Conservation (phyloP, 2,888 invertebrate genomes). For the Phyto melanocephala region DNA sequence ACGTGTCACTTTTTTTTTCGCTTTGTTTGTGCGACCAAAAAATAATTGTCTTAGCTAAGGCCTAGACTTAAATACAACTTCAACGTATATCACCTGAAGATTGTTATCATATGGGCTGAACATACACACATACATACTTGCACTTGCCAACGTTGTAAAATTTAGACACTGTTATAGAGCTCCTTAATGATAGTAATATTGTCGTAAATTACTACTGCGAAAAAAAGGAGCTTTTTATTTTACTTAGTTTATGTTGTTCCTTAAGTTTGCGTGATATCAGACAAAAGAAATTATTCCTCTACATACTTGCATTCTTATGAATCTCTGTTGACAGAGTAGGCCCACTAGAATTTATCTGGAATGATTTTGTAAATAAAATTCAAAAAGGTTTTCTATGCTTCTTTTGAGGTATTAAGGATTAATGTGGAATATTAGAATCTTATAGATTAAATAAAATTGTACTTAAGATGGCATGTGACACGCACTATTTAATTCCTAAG, state of each 20-base stretch:
- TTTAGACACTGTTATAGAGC: slow-evolving; percentile 16
- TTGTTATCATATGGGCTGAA: slow-evolving; percentile 63
- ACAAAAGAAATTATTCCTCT: slow-evolving; percentile 44
- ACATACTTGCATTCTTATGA: slow-evolving; percentile 42
- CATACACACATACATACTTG: slow-evolving; percentile 22
- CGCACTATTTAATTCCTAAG: too few species aligned
- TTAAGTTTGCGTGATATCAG: slow-evolving; percentile 36
- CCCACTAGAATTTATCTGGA: not conserved
- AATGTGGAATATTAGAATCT: too few species aligned
- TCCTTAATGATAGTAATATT: slow-evolving; percentile 66
- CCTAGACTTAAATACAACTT: slow-evolving; percentile 38
- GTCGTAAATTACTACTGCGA: slow-evolving; percentile 66
- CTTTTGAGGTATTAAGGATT: too few species aligned
- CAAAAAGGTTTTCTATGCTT: not conserved
- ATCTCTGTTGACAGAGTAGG: slow-evolving; percentile 45
- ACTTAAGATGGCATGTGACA: too few species aligned
- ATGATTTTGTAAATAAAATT: not conserved
- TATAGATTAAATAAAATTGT: too few species aligned
- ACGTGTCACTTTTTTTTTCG: slow-evolving; percentile 53
- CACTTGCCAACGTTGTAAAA: slow-evolving; percentile 61
- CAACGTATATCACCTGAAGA: slow-evolving; percentile 62
- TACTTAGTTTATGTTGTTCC: not conserved
- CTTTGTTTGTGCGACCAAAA: slow-evolving; percentile 7
- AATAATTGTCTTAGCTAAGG: slow-evolving; percentile 42
- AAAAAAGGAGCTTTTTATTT: slow-evolving; percentile 7